A percentile compares a stretch with the other conserved stretches of the same genome.
Conservation (phyloP, 2,113 vertebrate genomes). For the Carettochelys insculpta region DNA sequence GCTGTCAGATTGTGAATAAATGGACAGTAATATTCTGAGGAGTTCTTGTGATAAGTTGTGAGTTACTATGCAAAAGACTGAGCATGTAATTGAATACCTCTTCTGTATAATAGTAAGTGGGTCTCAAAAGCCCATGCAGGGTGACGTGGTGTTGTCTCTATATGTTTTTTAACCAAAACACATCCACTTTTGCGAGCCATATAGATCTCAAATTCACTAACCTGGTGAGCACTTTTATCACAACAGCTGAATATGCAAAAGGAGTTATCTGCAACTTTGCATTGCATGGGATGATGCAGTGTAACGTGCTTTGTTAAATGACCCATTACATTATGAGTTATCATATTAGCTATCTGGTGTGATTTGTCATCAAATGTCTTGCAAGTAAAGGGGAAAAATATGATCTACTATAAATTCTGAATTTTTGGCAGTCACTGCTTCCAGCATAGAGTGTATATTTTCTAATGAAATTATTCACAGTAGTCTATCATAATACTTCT, state of each 20-base stretch:
- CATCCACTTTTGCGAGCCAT: background rate
- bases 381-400: background rate
- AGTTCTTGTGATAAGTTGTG: accelerated
- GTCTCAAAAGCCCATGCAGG: background rate
- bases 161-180: background rate
- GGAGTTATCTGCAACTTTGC: accelerated
- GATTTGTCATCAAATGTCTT: background rate
- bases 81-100: background rate
- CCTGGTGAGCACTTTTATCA: background rate
- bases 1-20: background rate
- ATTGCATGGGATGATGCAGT: background rate
- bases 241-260: conserved; percentile 2
- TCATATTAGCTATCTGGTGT: background rate
- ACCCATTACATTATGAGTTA: background rate
- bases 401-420: background rate
- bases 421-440: background rate
- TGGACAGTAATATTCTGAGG: background rate
- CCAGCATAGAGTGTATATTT: background rate
- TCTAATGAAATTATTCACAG: background rate
- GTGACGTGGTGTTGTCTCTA: background rate
- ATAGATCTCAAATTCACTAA: background rate
- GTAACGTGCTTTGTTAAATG: background rate
- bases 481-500: background rate
- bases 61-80: background rate
- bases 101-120: background rate